Evolutionary conservation across 92 coral and sea anemone genomes (phyloP), one percentile per base, ranked within the genome.

Genomic region (Anthopleura xanthogrammica): DNA sequence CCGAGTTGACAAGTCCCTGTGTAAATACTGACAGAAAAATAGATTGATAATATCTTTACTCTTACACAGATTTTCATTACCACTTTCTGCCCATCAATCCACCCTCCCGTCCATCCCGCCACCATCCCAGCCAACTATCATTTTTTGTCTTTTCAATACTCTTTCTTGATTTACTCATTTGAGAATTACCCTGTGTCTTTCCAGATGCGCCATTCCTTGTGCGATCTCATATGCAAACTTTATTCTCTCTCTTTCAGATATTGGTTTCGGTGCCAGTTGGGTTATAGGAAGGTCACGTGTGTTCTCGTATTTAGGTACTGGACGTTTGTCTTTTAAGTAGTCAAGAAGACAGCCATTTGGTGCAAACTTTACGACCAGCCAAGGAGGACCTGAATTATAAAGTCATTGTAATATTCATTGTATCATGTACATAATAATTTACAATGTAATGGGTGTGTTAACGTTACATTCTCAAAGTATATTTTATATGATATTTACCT

Each of bases 1-100:
- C 23, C 95, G 85, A 29, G 95, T 91, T 16, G 95, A 91, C 13
- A 92, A 88, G 60, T 92, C 95, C 2, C 95, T 91, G 77, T 92
- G 95, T 17, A 92, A 84, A 60, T 88, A 92, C 86, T 91, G 87
- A 62, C 13, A 11, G 16, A 11, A 54, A 13, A 54, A 54, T 54
- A 11, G 16, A 5, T 11, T 13, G 11, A 54, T 11, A 8, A 54
- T 54, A 54, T 11, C 10, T 14, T 14, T 14, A 11, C 14, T 54
- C 0, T 12, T 14, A 54, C 14, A 54, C 58, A 54, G 0, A 11
- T 54, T 54, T 9, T 6, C 11, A 54, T 54, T 11, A 14, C 58
- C 16, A 12, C 3, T 12, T 54, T 2, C 58, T 16, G 11, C 58
- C 58, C 74, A 17, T 8, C 74, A 8, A 68, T 22, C 39, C 11